Conservation (phyloP, 2,797 vertebrate species). For the Limnodromus scolopaceus region DNA sequence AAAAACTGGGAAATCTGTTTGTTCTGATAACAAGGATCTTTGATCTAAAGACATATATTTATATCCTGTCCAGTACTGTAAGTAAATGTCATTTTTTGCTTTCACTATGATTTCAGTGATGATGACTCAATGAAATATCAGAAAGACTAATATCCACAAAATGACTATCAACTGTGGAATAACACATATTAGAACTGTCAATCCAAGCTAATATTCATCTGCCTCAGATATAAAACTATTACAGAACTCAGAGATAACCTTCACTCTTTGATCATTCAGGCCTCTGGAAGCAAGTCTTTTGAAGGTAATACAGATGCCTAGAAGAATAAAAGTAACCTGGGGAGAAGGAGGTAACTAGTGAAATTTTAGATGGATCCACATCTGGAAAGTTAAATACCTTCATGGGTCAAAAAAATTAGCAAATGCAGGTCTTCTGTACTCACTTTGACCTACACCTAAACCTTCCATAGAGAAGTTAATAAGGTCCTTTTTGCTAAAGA, state of each 20-base stretch:
- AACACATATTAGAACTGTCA: constrained; percentile 40
- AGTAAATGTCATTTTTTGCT: neutral
- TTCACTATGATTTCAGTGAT: constrained; percentile 13
- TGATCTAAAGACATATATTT: neutral
- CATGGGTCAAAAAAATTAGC: neutral
- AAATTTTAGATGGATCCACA: neutral
- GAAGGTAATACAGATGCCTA: neutral
- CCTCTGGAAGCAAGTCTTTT: neutral
- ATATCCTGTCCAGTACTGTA: neutral
- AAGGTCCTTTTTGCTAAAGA: neutral
- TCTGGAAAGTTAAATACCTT: neutral
- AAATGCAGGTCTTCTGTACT: neutral
- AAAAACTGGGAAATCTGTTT: neutral
- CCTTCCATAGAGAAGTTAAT: neutral
- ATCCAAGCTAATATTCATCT: constrained; percentile 22
- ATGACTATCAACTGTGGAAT: constrained; percentile 1
- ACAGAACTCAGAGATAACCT: constrained; percentile 1
- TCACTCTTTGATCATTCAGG: neutral
- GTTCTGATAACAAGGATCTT: neutral
- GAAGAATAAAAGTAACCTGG: neutral
- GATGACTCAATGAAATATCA: constrained; percentile 1
- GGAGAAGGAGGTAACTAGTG: neutral
- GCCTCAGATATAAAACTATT: neutral
- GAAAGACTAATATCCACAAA: constrained; percentile 39
- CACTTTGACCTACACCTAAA: neutral